Conservation (phyloP, 2,797 vertebrate genomes). For the Uromys caudimaculatus region DNA sequence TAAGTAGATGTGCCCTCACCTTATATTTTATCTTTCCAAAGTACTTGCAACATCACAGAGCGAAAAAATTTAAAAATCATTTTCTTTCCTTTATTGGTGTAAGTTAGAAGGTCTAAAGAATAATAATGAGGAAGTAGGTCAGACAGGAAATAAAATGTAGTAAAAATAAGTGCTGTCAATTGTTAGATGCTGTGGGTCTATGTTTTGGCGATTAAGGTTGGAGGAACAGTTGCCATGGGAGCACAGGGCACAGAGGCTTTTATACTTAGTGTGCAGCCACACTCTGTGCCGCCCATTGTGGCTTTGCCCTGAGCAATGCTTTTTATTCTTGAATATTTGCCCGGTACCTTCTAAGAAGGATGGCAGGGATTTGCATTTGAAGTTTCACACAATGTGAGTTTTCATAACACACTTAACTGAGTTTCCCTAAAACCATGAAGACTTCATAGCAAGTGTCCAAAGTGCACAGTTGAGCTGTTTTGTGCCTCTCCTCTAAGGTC, state of each 20-base stretch:
- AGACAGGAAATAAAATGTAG: no score
- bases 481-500: accelerated
- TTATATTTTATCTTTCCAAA: not conserved
- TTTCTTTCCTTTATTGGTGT: not conserved
- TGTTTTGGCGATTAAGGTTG: not conserved
- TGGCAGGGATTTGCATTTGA: not conserved
- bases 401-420: not conserved
- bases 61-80: not conserved
- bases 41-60: no score
- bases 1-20: not conserved
- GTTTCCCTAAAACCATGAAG: not conserved
- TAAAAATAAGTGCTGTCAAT: accelerated
- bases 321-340: accelerated
- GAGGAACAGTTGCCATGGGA: accelerated
- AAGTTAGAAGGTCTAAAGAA: not conserved
- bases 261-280: accelerated
- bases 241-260: no score
- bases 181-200: no score
- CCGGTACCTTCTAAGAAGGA: not conserved
- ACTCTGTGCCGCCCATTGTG: not conserved
- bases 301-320: not conserved
- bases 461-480: accelerated
- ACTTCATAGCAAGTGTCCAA: not conserved
- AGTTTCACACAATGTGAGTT: not conserved
- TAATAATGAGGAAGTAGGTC: not conserved